These are phyloP conservation scores for Megaustenia siamemsis DNA, from an alignment of 2,888 invertebrate genomes.

Conservation along the genomic window DNA sequence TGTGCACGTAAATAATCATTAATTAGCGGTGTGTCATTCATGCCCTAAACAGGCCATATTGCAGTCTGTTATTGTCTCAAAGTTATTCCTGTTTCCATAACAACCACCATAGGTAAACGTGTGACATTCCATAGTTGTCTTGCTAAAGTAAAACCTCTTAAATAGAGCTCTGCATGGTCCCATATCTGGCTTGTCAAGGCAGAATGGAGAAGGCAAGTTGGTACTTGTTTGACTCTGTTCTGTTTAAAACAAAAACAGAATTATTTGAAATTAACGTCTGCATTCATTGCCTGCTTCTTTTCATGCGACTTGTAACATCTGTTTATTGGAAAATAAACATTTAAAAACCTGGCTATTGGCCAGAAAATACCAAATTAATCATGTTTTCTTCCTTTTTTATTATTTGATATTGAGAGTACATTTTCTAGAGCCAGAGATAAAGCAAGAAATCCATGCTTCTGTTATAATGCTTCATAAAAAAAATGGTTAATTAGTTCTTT, in stretches of 20 bases:
- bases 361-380: too few relatives aligned
- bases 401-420: too few relatives aligned
- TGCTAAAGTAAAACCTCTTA: slow-evolving; percentile 41
- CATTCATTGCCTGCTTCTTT: background rate
- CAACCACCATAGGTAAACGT: slow-evolving; percentile 47
- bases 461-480: too few relatives aligned
- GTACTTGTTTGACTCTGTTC: background rate
- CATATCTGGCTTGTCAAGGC: slow-evolving; percentile 3
- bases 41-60: slow-evolving; percentile 29
- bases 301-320: background rate
- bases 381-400: too few relatives aligned
- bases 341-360: too few relatives aligned
- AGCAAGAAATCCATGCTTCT: too few relatives aligned
- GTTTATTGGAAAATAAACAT: background rate
- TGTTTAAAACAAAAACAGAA: background rate
- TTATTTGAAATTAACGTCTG: background rate
- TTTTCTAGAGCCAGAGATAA: too few relatives aligned
- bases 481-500: too few relatives aligned
- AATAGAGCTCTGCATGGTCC: slow-evolving; percentile 40
- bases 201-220: background rate
- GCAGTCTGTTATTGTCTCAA: slow-evolving; percentile 32
- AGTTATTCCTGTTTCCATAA: slow-evolving; percentile 42
- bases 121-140: slow-evolving; percentile 36
- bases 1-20: too few relatives aligned
- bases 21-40: too few relatives aligned